Evolutionary conservation across 2,797 vertebrate species (phyloP).

Genomic region (Pitangus sulphuratus): DNA sequence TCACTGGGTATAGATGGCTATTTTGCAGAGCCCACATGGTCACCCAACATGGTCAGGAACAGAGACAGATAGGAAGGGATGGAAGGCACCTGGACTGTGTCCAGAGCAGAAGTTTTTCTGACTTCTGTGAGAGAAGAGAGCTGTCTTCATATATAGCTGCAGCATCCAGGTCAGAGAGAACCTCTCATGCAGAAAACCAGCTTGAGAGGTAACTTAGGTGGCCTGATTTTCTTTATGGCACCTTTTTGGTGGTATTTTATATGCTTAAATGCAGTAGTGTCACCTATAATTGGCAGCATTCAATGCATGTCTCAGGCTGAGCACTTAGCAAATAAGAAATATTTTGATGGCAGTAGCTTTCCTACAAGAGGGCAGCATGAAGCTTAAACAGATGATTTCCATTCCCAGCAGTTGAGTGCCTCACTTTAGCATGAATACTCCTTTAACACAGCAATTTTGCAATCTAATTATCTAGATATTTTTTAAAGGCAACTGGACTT

Average conservation of each 20-base stretch:
- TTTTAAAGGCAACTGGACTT: background rate
- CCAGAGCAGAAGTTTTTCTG: background rate
- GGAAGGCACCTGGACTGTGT: background rate
- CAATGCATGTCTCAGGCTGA: background rate
- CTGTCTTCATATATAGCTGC: background rate
- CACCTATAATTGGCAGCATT: background rate
- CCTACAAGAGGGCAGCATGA: background rate
- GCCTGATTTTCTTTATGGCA: background rate
- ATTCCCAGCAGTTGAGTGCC: background rate
- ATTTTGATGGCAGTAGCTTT: background rate
- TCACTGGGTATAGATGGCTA: background rate
- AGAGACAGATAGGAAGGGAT: background rate
- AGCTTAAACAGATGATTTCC: background rate
- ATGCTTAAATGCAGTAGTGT: background rate
- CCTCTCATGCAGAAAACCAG: background rate
- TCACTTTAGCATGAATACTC: background rate
- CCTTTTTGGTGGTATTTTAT: background rate
- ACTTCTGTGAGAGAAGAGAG: background rate
- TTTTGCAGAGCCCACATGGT: background rate
- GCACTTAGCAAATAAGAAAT: background rate
- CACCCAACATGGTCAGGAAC: background rate
- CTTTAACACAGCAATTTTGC: background rate
- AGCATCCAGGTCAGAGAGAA: background rate
- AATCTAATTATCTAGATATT: background rate
- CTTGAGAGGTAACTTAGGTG: background rate